Evolutionary conservation across 1,140 invertebrate species (phyloP).

Genomic region (Hylaeus anthracinus): DNA sequence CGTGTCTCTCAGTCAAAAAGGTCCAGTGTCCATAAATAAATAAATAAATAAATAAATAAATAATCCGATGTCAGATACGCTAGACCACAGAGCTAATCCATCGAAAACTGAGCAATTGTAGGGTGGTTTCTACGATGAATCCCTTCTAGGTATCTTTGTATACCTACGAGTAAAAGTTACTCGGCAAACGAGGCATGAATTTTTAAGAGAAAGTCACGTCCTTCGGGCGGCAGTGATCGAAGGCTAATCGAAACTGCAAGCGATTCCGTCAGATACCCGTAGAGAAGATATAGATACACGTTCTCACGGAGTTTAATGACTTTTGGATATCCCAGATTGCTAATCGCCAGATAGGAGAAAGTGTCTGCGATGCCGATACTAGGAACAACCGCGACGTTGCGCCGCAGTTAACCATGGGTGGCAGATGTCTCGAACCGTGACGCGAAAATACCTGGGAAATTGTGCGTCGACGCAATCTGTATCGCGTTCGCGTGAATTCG

Average conservation of each 20-base stretch:
- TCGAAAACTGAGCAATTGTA: too few species aligned
- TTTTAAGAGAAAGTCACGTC: conserved; percentile 14
- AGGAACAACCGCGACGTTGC: not conserved
- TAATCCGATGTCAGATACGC: too few species aligned
- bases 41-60: too few species aligned
- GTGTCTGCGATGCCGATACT: conserved; percentile 22
- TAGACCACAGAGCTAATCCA: too few species aligned
- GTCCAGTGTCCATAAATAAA: too few species aligned
- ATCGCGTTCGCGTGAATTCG: not conserved
- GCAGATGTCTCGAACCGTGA: not conserved
- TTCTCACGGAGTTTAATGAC: conserved; percentile 48
- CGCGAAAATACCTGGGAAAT: not conserved
- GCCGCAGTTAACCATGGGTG: not conserved
- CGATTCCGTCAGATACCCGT: not conserved
- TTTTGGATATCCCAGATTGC: conserved; percentile 43
- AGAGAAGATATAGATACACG: conserved; percentile 4
- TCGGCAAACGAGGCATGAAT: not conserved
- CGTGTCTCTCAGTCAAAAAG: too few species aligned
- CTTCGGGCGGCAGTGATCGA: not conserved
- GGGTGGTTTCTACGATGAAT: too few species aligned
- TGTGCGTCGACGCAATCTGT: not conserved
- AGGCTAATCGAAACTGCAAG: conserved; percentile 12
- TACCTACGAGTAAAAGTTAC: not conserved
- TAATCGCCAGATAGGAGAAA: conserved; percentile 43
- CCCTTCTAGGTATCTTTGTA: too few species aligned